Evolutionary conservation across 2,888 invertebrate genomes (phyloP), one percentile per base, ranked within the genome.

Genomic region (Pollenia griseotomentosa): DNA sequence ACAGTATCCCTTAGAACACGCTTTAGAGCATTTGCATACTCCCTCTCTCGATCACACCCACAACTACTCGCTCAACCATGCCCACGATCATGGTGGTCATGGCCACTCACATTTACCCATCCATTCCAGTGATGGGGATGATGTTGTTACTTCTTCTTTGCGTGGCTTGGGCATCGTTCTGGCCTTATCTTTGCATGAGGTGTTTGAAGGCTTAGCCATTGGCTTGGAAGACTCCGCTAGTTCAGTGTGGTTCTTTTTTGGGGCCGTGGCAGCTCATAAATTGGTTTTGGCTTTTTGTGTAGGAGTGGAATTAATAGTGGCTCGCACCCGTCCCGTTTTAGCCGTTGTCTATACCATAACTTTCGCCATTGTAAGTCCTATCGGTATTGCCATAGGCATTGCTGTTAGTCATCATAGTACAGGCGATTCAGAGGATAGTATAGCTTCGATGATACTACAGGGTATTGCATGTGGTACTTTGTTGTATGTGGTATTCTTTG

Each of bases 401-500:
- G 97, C 96, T 40, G 95, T 97, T 85, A 92, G 95, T 2, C 93
- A 97, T 2, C 93, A 97, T 57, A 95, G 95, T 40, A 93, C 94
- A 70, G 94, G 94, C 1, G 94, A 95, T 0, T 94, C 95, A 0
- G 95, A 95, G 0, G 94, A 95, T 1, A 95, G 95, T 23, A 94
- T 96, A 9, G 94, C 95, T 16, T 96, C 96, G 0, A 96, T 96
- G 59, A 94, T 96, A 46, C 83, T 93, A 14, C 97, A 98, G 94
- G 98, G 98, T 4, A 94, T 99, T 83, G 98, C 99, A 0, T 96
- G 97, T 65, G 99, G 99, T 14, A 99, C 99, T 0, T 95, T 99
- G 61, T 94, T 99, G 5, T 99, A 98, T 94, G 98, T 99, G 16
- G 98, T 98, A n/a, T 98, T 98, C 94, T 98, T 99, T 93, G 99